Percentiles rank a stretch among this genome's conserved stretches.
These are phyloP conservation scores for Clepsis dumicolana DNA, from an alignment of 2,888 invertebrate genomes.

Conservation along the genomic window DNA sequence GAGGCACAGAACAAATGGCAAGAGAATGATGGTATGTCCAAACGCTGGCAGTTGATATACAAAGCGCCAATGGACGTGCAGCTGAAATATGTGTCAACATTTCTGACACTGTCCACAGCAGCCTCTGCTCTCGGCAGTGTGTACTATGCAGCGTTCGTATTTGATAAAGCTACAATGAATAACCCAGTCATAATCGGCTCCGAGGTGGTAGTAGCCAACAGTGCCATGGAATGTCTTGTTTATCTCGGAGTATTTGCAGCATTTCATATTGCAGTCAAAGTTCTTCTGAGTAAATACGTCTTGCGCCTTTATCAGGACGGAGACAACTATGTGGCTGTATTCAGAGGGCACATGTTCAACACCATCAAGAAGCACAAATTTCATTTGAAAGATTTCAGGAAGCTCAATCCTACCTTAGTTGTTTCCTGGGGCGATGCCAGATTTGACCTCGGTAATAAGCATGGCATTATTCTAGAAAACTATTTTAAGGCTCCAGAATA, in stretches of 20 bases:
- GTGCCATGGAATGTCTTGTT: conserved; percentile 66
- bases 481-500: conserved; percentile 79
- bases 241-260: conserved; percentile 71
- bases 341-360: conserved; percentile 69
- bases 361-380: conserved; percentile 69
- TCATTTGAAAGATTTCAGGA: conserved; percentile 70
- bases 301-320: conserved; percentile 74
- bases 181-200: conserved; percentile 68
- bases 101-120: conserved; percentile 67
- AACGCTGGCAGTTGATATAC: conserved; percentile 74
- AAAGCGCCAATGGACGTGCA: conserved; percentile 75
- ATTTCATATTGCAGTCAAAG: conserved; percentile 69
- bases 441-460: conserved; percentile 71
- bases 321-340: conserved; percentile 76
- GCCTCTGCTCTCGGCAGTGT: conserved; percentile 55
- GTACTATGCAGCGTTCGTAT: conserved; percentile 69
- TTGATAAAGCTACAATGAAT: conserved; percentile 61
- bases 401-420: conserved; percentile 65
- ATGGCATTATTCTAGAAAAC: conserved; percentile 72
- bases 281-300: conserved; percentile 74
- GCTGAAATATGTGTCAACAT: conserved; percentile 65
- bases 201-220: conserved; percentile 72
- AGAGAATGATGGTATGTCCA: conserved; percentile 66
- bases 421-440: conserved; percentile 76
- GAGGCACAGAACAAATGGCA: conserved; percentile 72